Percentiles rank a stretch among this genome's conserved stretches.
phyloP scores from a whole-genome alignment of 2,888 invertebrate species.

The Nemotelus nigrinus region DNA sequence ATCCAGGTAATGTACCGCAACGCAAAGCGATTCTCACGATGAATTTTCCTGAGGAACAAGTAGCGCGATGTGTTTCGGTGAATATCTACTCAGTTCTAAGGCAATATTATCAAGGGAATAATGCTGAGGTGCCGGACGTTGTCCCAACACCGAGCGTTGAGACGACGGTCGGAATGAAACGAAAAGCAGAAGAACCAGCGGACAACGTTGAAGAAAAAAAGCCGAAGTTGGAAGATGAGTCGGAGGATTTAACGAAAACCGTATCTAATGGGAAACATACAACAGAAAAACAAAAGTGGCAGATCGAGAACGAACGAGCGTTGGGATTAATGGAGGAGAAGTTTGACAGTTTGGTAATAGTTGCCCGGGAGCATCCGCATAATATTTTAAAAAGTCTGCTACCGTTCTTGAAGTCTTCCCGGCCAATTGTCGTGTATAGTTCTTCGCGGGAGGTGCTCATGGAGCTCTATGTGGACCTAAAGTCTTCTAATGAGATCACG shows the following conservation, averaged over 20 bases:
- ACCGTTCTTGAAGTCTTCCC: constrained; percentile 80
- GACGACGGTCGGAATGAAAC: constrained; percentile 52
- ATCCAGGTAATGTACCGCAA: constrained; percentile 83
- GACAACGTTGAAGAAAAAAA: constrained; percentile 53
- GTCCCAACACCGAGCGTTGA: constrained; percentile 46
- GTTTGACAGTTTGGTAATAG: constrained; percentile 81
- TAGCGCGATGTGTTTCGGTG: constrained; percentile 76
- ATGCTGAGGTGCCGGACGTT: no score
- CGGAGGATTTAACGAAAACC: constrained; percentile 30
- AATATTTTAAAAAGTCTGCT: constrained; percentile 80
- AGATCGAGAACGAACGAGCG: constrained; percentile 74
- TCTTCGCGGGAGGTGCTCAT: constrained; percentile 83
- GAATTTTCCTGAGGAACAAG: constrained; percentile 79
- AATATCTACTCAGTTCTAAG: constrained; percentile 80
- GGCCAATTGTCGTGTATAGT: constrained; percentile 88
- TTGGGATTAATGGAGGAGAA: constrained; percentile 71
- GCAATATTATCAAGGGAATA: constrained; percentile 71
- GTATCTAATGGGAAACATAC: constrained; percentile 50
- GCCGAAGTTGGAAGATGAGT: constrained; percentile 59
- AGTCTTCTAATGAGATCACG: constrained; percentile 75
- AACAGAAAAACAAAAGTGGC: constrained; percentile 71
- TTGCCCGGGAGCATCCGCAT: constrained; percentile 86
- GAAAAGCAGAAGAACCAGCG: constrained; percentile 50
- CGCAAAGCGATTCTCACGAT: constrained; percentile 81
- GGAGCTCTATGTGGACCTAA: constrained; percentile 83